Percentiles rank a stretch among this genome's conserved stretches.
Conservation (phyloP, 1,140 invertebrate genomes). For the Tetramorium simillimum region DNA sequence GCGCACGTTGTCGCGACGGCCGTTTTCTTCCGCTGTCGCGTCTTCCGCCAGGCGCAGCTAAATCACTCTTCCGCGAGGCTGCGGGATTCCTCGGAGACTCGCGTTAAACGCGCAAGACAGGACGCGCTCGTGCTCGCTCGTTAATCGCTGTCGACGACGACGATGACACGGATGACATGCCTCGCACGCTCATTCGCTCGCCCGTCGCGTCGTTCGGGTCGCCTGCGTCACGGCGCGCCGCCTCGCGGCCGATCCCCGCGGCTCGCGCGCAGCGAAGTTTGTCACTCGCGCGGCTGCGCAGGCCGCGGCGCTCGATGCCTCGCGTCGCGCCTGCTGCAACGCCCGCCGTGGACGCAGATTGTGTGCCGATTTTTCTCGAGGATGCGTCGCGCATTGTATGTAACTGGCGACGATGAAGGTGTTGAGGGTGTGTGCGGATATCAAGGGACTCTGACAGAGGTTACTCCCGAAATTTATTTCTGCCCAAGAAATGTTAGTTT, state of each 20-base stretch:
- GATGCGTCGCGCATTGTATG: background rate
- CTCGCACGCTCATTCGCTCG: too few relatives aligned
- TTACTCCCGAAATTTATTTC: background rate
- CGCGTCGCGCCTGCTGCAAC: constrained; percentile 42
- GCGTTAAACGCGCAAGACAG: background rate
- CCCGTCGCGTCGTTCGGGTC: background rate
- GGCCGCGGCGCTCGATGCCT: background rate
- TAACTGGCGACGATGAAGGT: background rate
- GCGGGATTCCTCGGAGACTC: background rate
- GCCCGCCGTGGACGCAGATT: background rate
- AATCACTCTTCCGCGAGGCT: background rate
- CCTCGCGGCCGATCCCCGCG: background rate
- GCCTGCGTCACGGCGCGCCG: constrained; percentile 10
- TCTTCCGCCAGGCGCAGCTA: background rate
- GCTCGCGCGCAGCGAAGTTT: background rate
- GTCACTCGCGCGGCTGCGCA: background rate
- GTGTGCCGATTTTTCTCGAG: background rate
- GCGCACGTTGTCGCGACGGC: background rate
- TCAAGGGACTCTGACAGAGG: too few relatives aligned
- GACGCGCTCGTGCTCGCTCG: background rate
- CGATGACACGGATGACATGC: background rate
- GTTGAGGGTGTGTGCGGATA: background rate
- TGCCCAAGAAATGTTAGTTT: background rate
- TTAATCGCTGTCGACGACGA: background rate
- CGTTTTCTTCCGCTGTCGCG: background rate